phyloP scores from a whole-genome alignment of 2,113 vertebrate species.

The Labrus mixtus region DNA sequence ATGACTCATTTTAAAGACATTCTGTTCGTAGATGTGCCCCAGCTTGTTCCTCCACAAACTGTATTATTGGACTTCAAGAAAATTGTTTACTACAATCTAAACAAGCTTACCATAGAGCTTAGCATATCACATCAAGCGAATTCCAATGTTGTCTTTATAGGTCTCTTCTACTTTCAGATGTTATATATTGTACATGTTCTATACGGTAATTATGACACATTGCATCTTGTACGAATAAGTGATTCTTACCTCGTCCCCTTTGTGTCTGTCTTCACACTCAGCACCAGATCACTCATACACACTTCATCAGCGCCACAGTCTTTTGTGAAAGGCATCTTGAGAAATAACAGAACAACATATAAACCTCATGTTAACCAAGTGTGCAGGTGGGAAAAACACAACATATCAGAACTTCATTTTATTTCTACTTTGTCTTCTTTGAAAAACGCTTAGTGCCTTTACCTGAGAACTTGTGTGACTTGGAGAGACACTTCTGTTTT shows the following conservation, averaged over 20 bases:
- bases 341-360: not conserved
- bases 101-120: too few species aligned
- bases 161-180: not conserved
- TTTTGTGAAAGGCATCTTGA: constrained; percentile 91
- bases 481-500: not conserved
- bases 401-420: not conserved
- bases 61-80: too few species aligned
- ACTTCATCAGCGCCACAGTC: constrained; percentile 92
- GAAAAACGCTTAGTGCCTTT: constrained; percentile 1
- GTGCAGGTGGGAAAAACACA: constrained; percentile 3
- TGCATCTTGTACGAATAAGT: not conserved
- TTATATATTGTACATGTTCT: not conserved
- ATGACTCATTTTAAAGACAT: constrained; percentile 2
- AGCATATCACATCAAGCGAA: too few species aligned
- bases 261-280: constrained; percentile 81
- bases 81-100: too few species aligned
- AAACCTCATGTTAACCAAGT: too few species aligned
- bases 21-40: not conserved
- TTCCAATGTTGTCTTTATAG: not conserved
- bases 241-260: constrained; percentile 77
- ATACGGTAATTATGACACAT: not conserved
- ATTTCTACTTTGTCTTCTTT: not conserved
- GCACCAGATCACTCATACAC: constrained; percentile 88
- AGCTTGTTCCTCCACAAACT: not conserved
- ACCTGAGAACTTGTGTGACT: constrained; percentile 25